Conservation (phyloP, 2,888 invertebrate species). For the Drosophila robusta region DNA sequence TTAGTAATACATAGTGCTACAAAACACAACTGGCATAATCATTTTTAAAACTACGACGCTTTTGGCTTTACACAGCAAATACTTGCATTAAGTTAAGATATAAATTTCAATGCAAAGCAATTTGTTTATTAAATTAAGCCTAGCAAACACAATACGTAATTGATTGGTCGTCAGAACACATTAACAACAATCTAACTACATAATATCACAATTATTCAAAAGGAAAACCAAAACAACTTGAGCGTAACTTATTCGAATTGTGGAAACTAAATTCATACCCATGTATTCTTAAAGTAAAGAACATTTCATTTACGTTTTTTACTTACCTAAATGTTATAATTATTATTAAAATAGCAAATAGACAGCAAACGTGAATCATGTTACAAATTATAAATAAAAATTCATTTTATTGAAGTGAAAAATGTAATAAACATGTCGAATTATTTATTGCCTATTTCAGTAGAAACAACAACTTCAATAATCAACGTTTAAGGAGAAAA, state of each 20-base stretch:
- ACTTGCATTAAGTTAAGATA: constrained; percentile 26
- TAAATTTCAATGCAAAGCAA: constrained; percentile 60
- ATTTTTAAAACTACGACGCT: constrained; percentile 61
- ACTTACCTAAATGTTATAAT: constrained; percentile 31
- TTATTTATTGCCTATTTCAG: constrained; percentile 8
- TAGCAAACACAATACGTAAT: constrained; percentile 63
- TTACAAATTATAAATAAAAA: constrained; percentile 49
- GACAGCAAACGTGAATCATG: constrained; percentile 32
- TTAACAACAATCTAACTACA: constrained; percentile 16
- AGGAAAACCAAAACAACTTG: constrained; percentile 32
- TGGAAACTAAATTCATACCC: constrained; percentile 11
- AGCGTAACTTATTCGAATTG: constrained; percentile 44
- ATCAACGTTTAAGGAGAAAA: neutral
- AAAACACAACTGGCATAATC: constrained; percentile 61
- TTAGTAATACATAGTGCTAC: constrained; percentile 19
- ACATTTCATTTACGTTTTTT: constrained; percentile 43
- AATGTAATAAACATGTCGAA: neutral
- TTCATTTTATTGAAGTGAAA: constrained; percentile 38
- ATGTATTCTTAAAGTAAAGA: constrained; percentile 25
- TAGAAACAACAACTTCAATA: neutral
- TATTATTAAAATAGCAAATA: constrained; percentile 24
- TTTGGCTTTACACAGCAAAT: constrained; percentile 59
- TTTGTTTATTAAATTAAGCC: constrained; percentile 48
- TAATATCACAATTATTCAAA: constrained; percentile 13
- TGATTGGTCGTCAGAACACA: constrained; percentile 39